phyloP scores from a whole-genome alignment of 2,797 vertebrate genomes.

The Mionectes olivaceus region DNA sequence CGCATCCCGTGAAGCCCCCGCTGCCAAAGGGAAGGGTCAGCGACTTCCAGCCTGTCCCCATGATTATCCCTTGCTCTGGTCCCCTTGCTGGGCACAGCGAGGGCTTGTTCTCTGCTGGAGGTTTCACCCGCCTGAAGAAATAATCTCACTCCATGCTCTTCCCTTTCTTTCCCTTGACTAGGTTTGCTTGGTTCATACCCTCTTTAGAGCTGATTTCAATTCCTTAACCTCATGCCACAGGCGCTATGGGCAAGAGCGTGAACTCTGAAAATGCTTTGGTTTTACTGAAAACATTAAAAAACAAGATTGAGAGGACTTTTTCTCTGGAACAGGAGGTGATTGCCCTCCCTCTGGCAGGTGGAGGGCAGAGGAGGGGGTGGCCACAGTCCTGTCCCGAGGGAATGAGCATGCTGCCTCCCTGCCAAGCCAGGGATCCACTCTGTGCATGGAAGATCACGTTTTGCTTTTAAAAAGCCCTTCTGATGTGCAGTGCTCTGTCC shows the following conservation, averaged over 20 bases:
- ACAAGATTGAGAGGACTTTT: neutral
- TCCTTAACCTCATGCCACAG: neutral
- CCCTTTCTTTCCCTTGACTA: neutral
- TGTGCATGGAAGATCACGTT: neutral
- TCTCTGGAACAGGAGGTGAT: neutral
- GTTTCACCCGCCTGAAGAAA: neutral
- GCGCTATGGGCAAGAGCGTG: neutral
- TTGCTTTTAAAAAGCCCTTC: neutral
- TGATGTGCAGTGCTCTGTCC: neutral
- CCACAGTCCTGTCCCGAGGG: neutral
- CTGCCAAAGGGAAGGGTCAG: neutral
- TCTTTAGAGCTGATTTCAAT: neutral
- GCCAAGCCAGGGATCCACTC: neutral
- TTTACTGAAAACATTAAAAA: conserved; percentile 1
- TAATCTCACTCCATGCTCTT: neutral
- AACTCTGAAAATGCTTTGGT: conserved; percentile 8
- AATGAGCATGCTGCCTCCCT: neutral
- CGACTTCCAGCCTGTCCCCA: neutral
- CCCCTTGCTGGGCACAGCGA: neutral
- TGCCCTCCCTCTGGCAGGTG: neutral
- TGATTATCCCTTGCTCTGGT: neutral
- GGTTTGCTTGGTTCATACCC: neutral
- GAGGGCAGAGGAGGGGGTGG: neutral
- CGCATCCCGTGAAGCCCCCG: rapidly evolving
- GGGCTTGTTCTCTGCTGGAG: neutral